These are phyloP conservation scores for Habroteleia sp. DNA, from an alignment of 2,888 invertebrate species.

Conservation along the genomic window DNA sequence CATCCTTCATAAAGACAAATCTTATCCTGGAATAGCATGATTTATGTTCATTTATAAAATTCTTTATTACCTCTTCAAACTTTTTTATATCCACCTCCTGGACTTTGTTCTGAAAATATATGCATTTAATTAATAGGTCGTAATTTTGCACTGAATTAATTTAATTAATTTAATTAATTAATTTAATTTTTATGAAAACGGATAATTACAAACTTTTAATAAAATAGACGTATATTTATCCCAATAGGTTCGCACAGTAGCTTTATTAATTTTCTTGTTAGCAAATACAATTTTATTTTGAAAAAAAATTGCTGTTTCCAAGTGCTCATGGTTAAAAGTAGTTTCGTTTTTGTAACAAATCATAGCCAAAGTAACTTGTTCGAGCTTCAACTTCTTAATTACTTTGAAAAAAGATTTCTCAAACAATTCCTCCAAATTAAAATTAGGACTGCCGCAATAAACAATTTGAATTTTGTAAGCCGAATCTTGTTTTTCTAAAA, in stretches of 20 bases:
- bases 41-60: constrained; percentile 62
- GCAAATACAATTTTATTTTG: constrained; percentile 13
- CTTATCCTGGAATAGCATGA: constrained; percentile 63
- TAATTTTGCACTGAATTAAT: too few species aligned
- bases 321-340: constrained; percentile 9
- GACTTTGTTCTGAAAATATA: constrained; percentile 68
- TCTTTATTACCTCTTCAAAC: constrained; percentile 62
- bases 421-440: constrained; percentile 17
- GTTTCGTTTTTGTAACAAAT: constrained; percentile 26
- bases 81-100: constrained; percentile 28
- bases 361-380: constrained; percentile 9
- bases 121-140: too few species aligned
- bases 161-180: too few species aligned
- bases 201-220: constrained; percentile 37
- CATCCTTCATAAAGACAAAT: constrained; percentile 64
- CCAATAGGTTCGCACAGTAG: constrained; percentile 29
- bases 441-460: constrained; percentile 29
- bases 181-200: background rate
- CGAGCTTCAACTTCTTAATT: constrained; percentile 1
- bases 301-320: constrained; percentile 5
- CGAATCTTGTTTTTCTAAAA: constrained; percentile 18
- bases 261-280: constrained; percentile 17
- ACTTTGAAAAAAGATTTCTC: constrained; percentile 13
- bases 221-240: constrained; percentile 25
- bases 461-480: constrained; percentile 29